Conservation (phyloP, 2,888 invertebrate species). For the Agrochola lychnidis region DNA sequence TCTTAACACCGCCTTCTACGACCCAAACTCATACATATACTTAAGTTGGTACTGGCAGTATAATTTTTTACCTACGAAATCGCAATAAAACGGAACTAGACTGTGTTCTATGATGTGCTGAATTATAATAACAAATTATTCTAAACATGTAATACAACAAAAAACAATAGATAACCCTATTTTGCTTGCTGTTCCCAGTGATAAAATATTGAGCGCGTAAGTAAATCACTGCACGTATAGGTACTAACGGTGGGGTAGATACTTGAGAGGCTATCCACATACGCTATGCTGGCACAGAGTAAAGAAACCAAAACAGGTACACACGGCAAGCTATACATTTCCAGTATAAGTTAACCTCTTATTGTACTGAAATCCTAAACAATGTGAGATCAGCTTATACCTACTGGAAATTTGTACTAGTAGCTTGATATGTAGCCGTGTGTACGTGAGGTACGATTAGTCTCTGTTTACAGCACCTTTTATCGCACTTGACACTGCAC, state of each 20-base stretch:
- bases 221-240: background rate
- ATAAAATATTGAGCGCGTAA: background rate
- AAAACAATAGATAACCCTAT: background rate
- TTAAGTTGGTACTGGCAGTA: too few relatives aligned
- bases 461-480: constrained; percentile 33
- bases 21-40: background rate
- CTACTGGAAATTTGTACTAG: too few relatives aligned
- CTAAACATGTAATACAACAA: background rate
- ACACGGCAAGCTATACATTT: too few relatives aligned
- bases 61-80: background rate
- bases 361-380: too few relatives aligned
- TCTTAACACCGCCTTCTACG: constrained; percentile 46
- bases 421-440: too few relatives aligned
- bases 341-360: too few relatives aligned
- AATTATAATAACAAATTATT: background rate
- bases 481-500: constrained; percentile 29
- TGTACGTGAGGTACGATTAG: background rate
- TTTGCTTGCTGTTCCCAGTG: background rate
- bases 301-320: too few relatives aligned
- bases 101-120: background rate
- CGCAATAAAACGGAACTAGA: background rate
- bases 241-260: background rate
- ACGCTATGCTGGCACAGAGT: too few relatives aligned
- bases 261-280: background rate
- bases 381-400: too few relatives aligned